These are phyloP conservation scores for Pycnomerus fuliginosus DNA, from an alignment of 2,888 invertebrate species.

Conservation along the genomic window DNA sequence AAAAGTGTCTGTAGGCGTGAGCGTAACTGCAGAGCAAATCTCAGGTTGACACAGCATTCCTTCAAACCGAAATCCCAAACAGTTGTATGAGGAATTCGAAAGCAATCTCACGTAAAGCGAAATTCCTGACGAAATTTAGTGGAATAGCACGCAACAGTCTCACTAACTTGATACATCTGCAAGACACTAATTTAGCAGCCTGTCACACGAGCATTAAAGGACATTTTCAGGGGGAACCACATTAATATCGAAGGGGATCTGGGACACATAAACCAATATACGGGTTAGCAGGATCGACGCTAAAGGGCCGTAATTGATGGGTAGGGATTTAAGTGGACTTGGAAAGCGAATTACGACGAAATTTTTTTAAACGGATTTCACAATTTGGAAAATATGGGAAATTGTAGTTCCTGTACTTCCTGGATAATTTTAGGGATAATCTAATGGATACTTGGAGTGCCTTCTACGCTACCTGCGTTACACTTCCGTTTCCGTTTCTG, in stretches of 20 bases:
- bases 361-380: no score
- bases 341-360: no score
- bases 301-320: no score
- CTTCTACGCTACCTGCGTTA: slow-evolving; percentile 11
- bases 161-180: slow-evolving; percentile 19
- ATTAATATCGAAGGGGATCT: no score
- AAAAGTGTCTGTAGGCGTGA: no score
- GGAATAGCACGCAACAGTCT: slow-evolving; percentile 18
- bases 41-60: slow-evolving; percentile 11
- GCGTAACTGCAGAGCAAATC: no score
- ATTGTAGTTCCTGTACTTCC: slow-evolving; percentile 15
- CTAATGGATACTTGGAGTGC: slow-evolving; percentile 15
- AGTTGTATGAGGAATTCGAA: slow-evolving; percentile 19
- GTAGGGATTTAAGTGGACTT: no score
- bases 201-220: slow-evolving; percentile 14
- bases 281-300: no score
- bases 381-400: no score
- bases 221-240: slow-evolving; percentile 3
- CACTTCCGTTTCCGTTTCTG: slow-evolving; percentile 22
- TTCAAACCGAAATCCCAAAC: slow-evolving; percentile 20
- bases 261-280: no score
- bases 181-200: slow-evolving; percentile 19
- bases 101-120: slow-evolving; percentile 22
- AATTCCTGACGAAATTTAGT: slow-evolving; percentile 22
- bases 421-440: slow-evolving; percentile 11